phyloP scores from a whole-genome alignment of 2,113 vertebrate genomes.

The Vireo altiloquus region DNA sequence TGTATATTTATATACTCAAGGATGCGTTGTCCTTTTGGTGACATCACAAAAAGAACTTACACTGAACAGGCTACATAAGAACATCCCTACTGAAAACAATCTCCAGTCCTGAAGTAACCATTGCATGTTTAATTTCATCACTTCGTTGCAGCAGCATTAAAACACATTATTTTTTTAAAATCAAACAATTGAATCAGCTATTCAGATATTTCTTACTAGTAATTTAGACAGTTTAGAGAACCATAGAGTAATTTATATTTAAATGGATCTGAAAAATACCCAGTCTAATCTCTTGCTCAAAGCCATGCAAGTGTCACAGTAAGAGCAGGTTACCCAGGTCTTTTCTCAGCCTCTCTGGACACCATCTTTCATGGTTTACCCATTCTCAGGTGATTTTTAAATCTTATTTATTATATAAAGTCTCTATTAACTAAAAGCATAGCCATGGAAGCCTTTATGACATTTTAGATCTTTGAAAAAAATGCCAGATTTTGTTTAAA shows the following conservation, averaged over 20 bases:
- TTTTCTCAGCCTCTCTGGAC: background rate
- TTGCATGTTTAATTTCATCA: fast-evolving
- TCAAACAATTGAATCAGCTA: background rate
- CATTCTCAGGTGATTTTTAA: background rate
- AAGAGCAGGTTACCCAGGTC: background rate
- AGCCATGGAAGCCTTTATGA: background rate
- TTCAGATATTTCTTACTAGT: background rate
- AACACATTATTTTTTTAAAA: background rate
- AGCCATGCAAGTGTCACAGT: background rate
- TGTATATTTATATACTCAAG: background rate
- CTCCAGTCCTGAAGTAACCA: background rate
- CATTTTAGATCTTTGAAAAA: background rate
- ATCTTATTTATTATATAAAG: background rate
- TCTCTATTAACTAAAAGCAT: background rate
- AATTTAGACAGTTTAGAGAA: background rate
- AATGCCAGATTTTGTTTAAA: background rate
- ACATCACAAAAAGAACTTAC: background rate
- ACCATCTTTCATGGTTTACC: background rate
- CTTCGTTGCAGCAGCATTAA: background rate
- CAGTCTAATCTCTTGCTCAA: background rate
- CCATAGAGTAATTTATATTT: background rate
- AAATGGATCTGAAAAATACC: background rate
- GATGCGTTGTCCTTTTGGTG: background rate
- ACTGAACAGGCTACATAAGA: background rate
- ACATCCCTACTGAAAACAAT: background rate